Percentiles rank a stretch among this genome's conserved stretches.
Evolutionary conservation across 2,797 vertebrate species (phyloP).

Genomic region (Pelobates cultripes): DNA sequence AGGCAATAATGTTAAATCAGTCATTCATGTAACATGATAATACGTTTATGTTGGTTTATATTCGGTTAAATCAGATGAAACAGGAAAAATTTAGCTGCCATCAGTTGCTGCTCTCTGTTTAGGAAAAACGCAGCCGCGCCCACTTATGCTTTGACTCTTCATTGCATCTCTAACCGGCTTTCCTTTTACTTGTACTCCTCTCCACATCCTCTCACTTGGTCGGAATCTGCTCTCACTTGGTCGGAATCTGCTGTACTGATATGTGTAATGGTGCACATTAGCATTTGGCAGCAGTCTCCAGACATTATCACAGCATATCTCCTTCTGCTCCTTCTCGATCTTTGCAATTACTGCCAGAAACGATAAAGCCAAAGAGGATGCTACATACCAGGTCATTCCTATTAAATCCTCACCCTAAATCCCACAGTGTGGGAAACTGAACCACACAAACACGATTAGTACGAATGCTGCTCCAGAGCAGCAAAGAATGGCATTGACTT

Average conservation of each 20-base stretch:
- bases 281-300: constrained; percentile 20
- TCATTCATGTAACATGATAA: too few relatives aligned
- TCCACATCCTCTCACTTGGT: neutral
- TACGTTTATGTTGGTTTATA: too few relatives aligned
- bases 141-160: neutral
- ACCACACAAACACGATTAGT: neutral
- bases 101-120: too few relatives aligned
- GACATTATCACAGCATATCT: constrained; percentile 7
- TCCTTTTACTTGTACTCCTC: neutral
- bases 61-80: too few relatives aligned
- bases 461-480: too few relatives aligned
- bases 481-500: too few relatives aligned
- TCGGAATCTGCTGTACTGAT: neutral
- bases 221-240: neutral
- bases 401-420: constrained; percentile 2
- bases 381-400: constrained; percentile 11
- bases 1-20: too few relatives aligned
- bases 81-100: too few relatives aligned
- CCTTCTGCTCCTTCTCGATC: neutral
- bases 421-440: neutral
- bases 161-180: neutral
- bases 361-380: neutral
- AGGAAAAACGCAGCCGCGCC: neutral
- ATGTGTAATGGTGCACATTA: constrained; percentile 8
- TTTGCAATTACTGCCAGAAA: constrained; percentile 1